Percentiles rank a stretch among this genome's conserved stretches.
Conservation (phyloP, 2,797 vertebrate genomes). For the Hirundo rustica region DNA sequence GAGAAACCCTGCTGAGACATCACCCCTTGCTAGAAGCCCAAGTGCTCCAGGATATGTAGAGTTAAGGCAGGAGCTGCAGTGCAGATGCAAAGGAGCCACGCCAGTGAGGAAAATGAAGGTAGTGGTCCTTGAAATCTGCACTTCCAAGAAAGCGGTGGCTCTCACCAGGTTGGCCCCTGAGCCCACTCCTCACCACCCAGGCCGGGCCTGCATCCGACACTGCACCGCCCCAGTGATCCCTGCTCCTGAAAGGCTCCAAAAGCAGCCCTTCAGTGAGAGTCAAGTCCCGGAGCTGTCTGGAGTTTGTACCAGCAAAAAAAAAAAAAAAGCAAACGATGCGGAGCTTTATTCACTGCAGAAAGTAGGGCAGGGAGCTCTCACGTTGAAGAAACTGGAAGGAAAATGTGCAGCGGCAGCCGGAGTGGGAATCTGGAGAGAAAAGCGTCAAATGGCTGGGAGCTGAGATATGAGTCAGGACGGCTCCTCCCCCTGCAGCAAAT, state of each 20-base stretch:
- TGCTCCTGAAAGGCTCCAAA: not conserved
- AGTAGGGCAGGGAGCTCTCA: slow-evolving; percentile 38
- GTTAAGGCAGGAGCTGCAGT: not conserved
- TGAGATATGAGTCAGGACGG: not conserved
- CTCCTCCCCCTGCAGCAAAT: slow-evolving; percentile 58
- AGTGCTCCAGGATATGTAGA: not conserved
- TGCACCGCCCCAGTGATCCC: not conserved
- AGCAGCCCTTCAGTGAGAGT: not conserved
- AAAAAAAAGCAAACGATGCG: not conserved
- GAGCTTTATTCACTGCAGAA: not conserved
- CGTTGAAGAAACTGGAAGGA: not conserved
- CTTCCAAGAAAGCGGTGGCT: not conserved
- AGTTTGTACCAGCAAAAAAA: not conserved
- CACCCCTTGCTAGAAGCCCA: not conserved
- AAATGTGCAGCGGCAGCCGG: not conserved
- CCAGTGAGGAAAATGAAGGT: fast-evolving
- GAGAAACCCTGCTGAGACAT: not conserved
- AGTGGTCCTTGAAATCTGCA: not conserved
- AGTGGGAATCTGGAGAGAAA: not conserved
- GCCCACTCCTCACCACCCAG: not conserved
- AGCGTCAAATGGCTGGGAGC: not conserved
- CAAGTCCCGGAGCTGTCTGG: not conserved
- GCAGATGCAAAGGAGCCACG: not conserved
- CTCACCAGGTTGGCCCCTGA: not conserved
- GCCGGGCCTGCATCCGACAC: fast-evolving